Base-by-base conservation (phyloP, 2,113 vertebrate genomes). In the Limanda limanda region DNA sequence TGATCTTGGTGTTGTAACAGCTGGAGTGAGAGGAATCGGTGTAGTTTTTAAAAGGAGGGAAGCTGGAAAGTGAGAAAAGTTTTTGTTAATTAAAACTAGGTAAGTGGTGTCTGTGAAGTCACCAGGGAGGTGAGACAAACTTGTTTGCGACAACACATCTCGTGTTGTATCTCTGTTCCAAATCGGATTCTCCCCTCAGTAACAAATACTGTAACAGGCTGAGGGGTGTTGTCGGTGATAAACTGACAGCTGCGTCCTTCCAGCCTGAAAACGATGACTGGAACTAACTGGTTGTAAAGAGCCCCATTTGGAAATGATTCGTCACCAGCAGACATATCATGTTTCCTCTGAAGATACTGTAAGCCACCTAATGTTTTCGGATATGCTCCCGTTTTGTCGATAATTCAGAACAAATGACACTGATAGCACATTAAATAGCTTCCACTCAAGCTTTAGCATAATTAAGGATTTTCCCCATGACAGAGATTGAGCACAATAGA, bases 391-490 rank as follows among this genome's bases (percentile, higher is more conserved):
- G 14, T 42, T 48, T 31, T 48, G 48, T 62, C 18, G 31, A 76
- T 69, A 65, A 55, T 63, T 59, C 45, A 66, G 21, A 57, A 62
- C 7, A 69, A 18, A 15, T 58, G 24, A 66, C 67, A 72, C 23
- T 52, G 13, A 60, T 55, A 23, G 61, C 27, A 55, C 40, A 45
- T 56, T 65, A 27, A 70, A 62, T 31, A 27, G 17, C 42, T 57
- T 37, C 61, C n/a, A 64, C 52, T 67, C 76, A 76, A 54, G 10
- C 11, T 65, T 74, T 25, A 55, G 47, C 45, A 37, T 57, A 67
- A 80, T 80, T 74, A 76, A 48, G 51, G 37, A 51, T 75, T 48
- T 76, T 58, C 47, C n/a, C 71, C 62, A 77, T 74, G 42, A 52
- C 40, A 37, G 24, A 45, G 18, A 45, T 23, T 68, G 24, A 62